These are phyloP conservation scores for Oreochromis aureus DNA, from an alignment of 2,113 vertebrate species.

Conservation along the genomic window DNA sequence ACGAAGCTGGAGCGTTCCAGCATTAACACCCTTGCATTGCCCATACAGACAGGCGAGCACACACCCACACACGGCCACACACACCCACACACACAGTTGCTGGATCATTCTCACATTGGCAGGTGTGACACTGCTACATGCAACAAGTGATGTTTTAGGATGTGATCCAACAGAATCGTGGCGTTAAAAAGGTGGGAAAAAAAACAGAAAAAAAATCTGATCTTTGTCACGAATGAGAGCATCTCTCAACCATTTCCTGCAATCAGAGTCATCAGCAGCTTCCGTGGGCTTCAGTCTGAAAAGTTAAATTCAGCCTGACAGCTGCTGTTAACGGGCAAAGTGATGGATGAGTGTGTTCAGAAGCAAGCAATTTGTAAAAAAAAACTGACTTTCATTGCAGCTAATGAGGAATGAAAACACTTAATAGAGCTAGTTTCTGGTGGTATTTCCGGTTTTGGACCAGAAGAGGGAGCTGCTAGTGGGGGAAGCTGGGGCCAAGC, in stretches of 20 bases:
- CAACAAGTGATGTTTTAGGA: constrained; percentile 6
- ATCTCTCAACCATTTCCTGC: neutral
- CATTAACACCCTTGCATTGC: constrained; percentile 8
- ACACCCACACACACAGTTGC: neutral
- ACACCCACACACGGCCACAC: constrained; percentile 22
- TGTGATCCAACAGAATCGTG: neutral
- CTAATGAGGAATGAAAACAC: constrained; percentile 50
- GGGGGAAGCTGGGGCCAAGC: constrained; percentile 13
- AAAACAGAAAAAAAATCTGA: neutral
- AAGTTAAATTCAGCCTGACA: constrained; percentile 10
- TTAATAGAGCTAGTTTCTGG: neutral
- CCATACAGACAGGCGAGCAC: constrained; percentile 8
- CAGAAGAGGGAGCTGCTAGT: constrained; percentile 61
- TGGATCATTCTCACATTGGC: neutral
- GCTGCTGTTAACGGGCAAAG: constrained; percentile 27
- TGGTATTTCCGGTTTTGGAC: neutral
- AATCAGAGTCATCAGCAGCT: constrained; percentile 6
- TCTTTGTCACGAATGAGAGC: neutral
- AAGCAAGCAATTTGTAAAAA: constrained; percentile 17
- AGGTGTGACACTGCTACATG: constrained; percentile 7
- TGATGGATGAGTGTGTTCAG: constrained; percentile 25
- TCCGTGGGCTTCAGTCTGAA: neutral
- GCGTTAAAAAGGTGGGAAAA: neutral
- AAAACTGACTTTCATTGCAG: constrained; percentile 31
- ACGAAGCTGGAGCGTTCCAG: neutral